These are phyloP conservation scores for Bombus breviceps DNA, from an alignment of 1,140 invertebrate species.

Conservation along the genomic window DNA sequence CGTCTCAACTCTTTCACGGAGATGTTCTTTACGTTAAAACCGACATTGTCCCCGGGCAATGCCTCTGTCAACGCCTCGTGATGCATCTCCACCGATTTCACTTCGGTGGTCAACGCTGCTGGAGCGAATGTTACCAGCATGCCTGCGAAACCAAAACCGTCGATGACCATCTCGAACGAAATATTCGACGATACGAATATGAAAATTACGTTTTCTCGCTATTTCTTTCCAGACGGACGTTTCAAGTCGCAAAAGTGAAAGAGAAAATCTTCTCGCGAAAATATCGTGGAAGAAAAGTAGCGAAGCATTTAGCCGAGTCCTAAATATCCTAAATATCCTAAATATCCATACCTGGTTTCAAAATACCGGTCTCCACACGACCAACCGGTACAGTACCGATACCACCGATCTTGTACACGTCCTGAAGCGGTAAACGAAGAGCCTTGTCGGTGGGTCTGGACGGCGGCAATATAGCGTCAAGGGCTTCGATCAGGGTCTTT, in stretches of 20 bases:
- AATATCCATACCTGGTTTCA: slow-evolving; percentile 92
- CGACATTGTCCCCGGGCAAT: slow-evolving; percentile 98
- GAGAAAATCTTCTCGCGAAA: no score
- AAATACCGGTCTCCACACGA: slow-evolving; percentile 96
- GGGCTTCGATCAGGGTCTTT: slow-evolving; percentile 95
- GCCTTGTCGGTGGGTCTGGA: slow-evolving; percentile 97
- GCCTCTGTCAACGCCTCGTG: slow-evolving; percentile 97
- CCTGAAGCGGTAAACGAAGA: slow-evolving; percentile 96
- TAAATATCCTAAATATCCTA: no score
- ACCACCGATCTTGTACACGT: slow-evolving; percentile 99
- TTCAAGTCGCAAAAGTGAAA: no score
- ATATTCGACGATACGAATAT: no score
- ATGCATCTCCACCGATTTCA: slow-evolving; percentile 99
- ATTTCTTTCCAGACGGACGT: no score
- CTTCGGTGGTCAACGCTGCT: slow-evolving; percentile 96
- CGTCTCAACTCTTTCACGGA: slow-evolving; percentile 98
- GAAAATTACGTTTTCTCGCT: no score
- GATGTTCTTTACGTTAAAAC: slow-evolving; percentile 99
- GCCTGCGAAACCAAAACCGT: slow-evolving; percentile 85
- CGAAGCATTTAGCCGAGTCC: no score
- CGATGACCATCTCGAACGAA: neutral
- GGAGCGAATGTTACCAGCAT: slow-evolving; percentile 99
- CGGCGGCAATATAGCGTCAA: slow-evolving; percentile 97
- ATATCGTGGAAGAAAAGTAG: rapidly evolving
- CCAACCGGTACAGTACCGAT: slow-evolving; percentile 99